Percentiles rank a stretch among this genome's conserved stretches.
These are phyloP conservation scores for Hybos culiciformis DNA, from an alignment of 2,888 invertebrate genomes.

Conservation along the genomic window DNA sequence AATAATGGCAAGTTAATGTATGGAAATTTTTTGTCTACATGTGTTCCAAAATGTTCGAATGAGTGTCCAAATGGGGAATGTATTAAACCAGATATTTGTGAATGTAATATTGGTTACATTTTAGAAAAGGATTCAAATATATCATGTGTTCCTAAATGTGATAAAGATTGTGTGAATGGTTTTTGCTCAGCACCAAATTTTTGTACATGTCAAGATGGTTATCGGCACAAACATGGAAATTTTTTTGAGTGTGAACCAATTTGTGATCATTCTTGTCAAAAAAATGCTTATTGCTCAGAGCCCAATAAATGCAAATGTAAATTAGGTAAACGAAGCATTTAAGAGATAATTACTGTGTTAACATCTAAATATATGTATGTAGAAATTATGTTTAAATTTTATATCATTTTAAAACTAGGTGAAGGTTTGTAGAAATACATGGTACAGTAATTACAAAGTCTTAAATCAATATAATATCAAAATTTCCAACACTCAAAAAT, in stretches of 20 bases:
- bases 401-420: too few species aligned
- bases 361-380: too few species aligned
- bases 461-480: too few species aligned
- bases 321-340: too few species aligned
- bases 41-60: conserved; percentile 24
- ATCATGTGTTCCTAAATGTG: conserved; percentile 39
- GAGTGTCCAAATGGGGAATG: conserved; percentile 26
- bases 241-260: conserved; percentile 27
- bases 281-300: conserved; percentile 32
- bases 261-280: conserved; percentile 26
- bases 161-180: conserved; percentile 39
- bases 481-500: too few species aligned
- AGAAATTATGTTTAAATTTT: too few species aligned
- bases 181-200: conserved; percentile 34
- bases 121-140: conserved; percentile 16
- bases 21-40: too few species aligned
- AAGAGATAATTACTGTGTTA: too few species aligned
- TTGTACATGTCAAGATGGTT: conserved; percentile 28
- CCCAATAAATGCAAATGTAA: conserved; percentile 31
- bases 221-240: conserved; percentile 22
- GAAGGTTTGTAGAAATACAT: too few species aligned
- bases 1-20: conserved; percentile 3
- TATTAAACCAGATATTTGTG: conserved; percentile 19
- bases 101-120: conserved; percentile 25
- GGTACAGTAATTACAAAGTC: too few species aligned